Percentiles rank a stretch among this genome's conserved stretches.
Evolutionary conservation across 1,140 invertebrate species (phyloP).

Genomic region (Pygmarrhopalites habei): DNA sequence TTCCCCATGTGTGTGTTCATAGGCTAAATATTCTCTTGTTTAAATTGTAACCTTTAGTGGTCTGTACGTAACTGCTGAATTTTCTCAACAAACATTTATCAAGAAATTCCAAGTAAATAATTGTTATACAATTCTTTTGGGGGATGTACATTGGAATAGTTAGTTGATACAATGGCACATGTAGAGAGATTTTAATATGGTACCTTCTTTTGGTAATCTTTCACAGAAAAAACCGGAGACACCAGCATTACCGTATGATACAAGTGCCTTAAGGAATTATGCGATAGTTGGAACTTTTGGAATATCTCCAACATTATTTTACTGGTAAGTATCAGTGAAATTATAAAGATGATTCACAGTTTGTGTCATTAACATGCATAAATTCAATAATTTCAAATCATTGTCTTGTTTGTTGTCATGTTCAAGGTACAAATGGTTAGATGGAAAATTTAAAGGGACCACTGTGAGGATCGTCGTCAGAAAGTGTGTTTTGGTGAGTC

Average conservation of each 20-base stretch:
- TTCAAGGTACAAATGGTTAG: constrained; percentile 77
- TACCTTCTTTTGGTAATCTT: too few relatives aligned
- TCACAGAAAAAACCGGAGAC: constrained; percentile 44
- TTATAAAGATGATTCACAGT: too few relatives aligned
- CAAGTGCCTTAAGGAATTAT: constrained; percentile 50
- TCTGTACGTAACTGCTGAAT: constrained; percentile 68
- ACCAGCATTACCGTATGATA: constrained; percentile 48
- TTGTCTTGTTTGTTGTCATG: too few relatives aligned
- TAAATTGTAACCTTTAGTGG: too few relatives aligned
- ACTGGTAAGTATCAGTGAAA: too few relatives aligned
- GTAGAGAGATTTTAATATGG: too few relatives aligned
- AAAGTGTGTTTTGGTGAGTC: constrained; percentile 63
- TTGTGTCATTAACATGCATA: background rate
- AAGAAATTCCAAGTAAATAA: constrained; percentile 54
- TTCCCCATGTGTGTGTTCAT: too few relatives aligned
- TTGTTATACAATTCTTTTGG: too few relatives aligned
- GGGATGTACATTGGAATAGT: background rate
- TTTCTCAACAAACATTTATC: constrained; percentile 64
- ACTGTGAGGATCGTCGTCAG: constrained; percentile 54
- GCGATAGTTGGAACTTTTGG: constrained; percentile 53
- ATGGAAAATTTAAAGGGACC: constrained; percentile 59
- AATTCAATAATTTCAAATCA: too few relatives aligned
- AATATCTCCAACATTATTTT: constrained; percentile 55
- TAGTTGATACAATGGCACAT: too few relatives aligned
- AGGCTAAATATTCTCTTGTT: too few relatives aligned